A percentile compares a stretch with the other conserved stretches of the same genome.
Evolutionary conservation across 2,113 vertebrate species (phyloP).

Genomic region (Eurypyga helias): DNA sequence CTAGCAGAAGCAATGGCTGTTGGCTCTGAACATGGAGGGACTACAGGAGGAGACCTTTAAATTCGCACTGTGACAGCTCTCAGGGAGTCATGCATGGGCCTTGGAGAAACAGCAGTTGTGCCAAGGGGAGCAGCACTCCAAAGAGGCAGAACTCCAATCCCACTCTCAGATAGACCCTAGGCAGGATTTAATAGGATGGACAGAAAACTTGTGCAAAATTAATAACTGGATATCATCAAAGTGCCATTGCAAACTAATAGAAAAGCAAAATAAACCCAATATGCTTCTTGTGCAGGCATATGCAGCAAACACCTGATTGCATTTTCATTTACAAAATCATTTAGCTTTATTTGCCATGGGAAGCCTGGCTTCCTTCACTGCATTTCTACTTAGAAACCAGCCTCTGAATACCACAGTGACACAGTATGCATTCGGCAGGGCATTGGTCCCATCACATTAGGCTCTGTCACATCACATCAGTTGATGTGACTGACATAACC

Average conservation of each 20-base stretch:
- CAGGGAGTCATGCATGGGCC: neutral
- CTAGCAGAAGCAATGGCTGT: neutral
- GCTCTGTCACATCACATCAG: conserved; percentile 56
- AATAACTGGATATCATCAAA: neutral
- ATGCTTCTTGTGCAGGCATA: neutral
- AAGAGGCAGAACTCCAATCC: neutral
- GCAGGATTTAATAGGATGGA: neutral
- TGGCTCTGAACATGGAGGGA: neutral
- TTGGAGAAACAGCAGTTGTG: neutral
- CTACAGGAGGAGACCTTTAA: neutral
- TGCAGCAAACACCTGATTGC: neutral
- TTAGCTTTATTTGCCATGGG: neutral
- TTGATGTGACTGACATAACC: conserved; percentile 69
- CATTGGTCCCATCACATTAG: conserved; percentile 54
- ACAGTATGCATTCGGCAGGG: neutral
- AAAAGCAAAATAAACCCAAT: neutral
- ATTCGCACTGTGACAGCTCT: neutral
- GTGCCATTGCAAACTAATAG: neutral
- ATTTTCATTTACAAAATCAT: neutral
- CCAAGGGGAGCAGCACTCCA: neutral
- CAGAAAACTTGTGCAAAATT: neutral
- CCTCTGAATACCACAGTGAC: neutral
- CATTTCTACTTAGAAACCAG: neutral
- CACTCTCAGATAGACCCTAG: neutral
- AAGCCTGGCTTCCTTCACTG: neutral